Evolutionary conservation across 2,888 invertebrate genomes (phyloP).

Genomic region (Odontomyia ornata): DNA sequence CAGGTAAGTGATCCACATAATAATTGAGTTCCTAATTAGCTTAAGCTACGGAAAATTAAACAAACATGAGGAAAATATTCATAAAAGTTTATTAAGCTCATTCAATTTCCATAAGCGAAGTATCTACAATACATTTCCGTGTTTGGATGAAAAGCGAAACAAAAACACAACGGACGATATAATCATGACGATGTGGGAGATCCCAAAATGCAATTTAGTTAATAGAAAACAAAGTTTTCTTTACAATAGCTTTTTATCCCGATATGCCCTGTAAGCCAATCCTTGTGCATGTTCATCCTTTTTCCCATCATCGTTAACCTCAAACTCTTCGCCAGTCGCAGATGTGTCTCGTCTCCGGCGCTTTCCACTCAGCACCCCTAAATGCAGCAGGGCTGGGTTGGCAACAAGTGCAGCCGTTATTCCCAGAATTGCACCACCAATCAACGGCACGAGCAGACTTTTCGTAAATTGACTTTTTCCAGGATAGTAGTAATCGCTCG

Average conservation of each 20-base stretch:
- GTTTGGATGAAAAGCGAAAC: not conserved
- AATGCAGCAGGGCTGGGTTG: slow-evolving; percentile 80
- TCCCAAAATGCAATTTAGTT: not conserved
- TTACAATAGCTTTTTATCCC: slow-evolving; percentile 19
- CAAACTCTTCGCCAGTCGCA: not conserved
- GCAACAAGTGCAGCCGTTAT: slow-evolving; percentile 81
- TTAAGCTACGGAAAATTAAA: not conserved
- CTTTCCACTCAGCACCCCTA: slow-evolving; percentile 67
- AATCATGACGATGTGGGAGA: slow-evolving; percentile 14
- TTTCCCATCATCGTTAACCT: not conserved
- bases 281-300: slow-evolving; percentile 25
- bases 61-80: not conserved
- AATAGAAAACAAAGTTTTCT: not conserved
- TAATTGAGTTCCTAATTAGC: not conserved
- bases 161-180: slow-evolving; percentile 7
- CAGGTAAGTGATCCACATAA: slow-evolving; percentile 33
- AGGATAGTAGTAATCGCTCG: slow-evolving; percentile 39
- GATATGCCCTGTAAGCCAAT: slow-evolving; percentile 35
- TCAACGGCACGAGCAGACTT: slow-evolving; percentile 75
- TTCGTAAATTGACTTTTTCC: slow-evolving; percentile 64
- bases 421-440: slow-evolving; percentile 81
- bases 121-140: not conserved
- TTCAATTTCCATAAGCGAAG: slow-evolving; percentile 15
- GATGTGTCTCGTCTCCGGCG: slow-evolving; percentile 29
- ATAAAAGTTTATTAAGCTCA: slow-evolving; percentile 18